Evolutionary conservation across 2,113 vertebrate species (phyloP), one percentile per base, ranked within the genome.

Genomic region (Passer domesticus): DNA sequence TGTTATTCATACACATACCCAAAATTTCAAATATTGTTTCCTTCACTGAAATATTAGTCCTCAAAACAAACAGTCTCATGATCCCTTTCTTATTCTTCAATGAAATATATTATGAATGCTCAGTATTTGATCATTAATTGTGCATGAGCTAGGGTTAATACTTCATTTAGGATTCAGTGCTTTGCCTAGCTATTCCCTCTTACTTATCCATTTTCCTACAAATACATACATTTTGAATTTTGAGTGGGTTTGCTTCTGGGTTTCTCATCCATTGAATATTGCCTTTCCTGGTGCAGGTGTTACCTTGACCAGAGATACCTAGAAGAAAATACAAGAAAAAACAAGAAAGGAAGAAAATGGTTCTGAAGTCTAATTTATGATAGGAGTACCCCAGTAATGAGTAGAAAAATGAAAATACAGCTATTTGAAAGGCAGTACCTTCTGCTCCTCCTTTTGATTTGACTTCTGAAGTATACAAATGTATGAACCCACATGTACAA

Each of bases 401-500:
- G 7, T 13, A 55, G 15, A 11, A 73, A 52, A 80, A 31, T 10
- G 14, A 79, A 18, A n/a, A 69, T 19, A 30, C 11, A 86, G 7
- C 22, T 80, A 15, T 68, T 66, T 76, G 17, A 72, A 60, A 85
- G 6, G 18, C 9, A 82, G 4, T 17, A 7, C 22, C 52, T 80
- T n/a, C 49, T 90, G 37, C 10, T 77, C 13, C 27, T 74, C 27
- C n/a, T 55, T 37, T 50, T 28, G 13, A 15, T 27, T 23, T 30
- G 15, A 47, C 9, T 76, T 64, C 43, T 80, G 19, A 75, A 59
- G 5, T 10, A 23, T 35, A 35, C 2, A 78, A 72, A 59, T 13
- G 4, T 9, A 78, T 82, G 52, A 67, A 39, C 3, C 9, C 19
- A 52, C 2, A 11, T 0, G 11, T 17, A 27, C 3, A 31, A 28